Percentiles rank a stretch among this genome's conserved stretches.
These are phyloP conservation scores for Petrocephalus microphthalmus DNA, from an alignment of 2,113 vertebrate species.

Conservation along the genomic window DNA sequence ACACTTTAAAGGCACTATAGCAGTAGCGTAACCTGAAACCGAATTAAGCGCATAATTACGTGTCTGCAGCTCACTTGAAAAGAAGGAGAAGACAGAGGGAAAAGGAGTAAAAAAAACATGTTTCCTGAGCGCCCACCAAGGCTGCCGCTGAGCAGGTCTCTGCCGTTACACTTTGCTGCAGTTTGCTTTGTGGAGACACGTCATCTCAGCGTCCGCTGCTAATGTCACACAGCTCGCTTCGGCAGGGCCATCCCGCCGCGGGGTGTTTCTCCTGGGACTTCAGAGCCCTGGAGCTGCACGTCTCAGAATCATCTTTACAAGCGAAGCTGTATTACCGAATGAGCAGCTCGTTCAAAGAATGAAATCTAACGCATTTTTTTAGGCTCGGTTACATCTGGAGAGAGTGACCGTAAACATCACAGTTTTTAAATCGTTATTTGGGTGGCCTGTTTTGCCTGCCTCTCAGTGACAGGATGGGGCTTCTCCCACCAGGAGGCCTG, in stretches of 20 bases:
- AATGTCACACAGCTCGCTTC: conserved; percentile 40
- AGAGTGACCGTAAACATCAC: neutral
- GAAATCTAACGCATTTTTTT: neutral
- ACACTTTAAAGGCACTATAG: conserved; percentile 45
- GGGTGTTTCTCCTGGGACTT: neutral
- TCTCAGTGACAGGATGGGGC: neutral
- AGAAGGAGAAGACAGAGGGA: conserved; percentile 18
- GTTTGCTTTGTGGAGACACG: conserved; percentile 43
- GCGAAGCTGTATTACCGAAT: neutral
- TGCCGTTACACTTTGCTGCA: conserved; percentile 34
- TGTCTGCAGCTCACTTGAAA: conserved; percentile 53
- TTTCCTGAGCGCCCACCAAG: conserved; percentile 53
- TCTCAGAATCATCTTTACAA: neutral
- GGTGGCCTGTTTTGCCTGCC: too few species aligned
- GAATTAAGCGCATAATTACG: conserved; percentile 51
- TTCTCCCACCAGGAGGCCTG: neutral
- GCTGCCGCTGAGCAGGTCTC: conserved; percentile 32
- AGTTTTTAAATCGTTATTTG: too few species aligned
- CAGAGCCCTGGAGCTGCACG: neutral
- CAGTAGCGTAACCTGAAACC: conserved; percentile 44
- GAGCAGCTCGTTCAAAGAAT: neutral
- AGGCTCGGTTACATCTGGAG: neutral
- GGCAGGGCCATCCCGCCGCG: neutral
- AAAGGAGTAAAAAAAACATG: neutral
- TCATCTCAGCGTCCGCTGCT: conserved; percentile 43